phyloP scores from a whole-genome alignment of 2,797 vertebrate species.

The Liparis tanakae region DNA sequence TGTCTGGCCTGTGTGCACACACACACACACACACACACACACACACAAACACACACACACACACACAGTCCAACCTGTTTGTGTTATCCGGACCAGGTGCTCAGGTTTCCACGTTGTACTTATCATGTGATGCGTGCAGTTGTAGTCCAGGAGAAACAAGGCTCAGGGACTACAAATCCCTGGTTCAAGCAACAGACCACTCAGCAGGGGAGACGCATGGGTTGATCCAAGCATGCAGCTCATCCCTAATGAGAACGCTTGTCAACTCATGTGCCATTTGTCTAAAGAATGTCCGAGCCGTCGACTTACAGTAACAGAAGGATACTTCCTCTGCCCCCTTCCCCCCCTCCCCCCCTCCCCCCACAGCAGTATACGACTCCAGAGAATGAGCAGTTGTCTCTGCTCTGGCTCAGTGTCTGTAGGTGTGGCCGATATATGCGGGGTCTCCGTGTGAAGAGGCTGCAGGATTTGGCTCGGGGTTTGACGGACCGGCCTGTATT shows the following conservation, averaged over 20 bases:
- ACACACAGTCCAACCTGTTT: constrained; percentile 6
- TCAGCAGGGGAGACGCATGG: constrained; percentile 3
- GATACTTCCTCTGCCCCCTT: constrained; percentile 15
- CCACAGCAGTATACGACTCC: constrained; percentile 1
- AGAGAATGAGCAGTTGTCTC: constrained; percentile 2
- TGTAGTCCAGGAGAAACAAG: constrained; percentile 49
- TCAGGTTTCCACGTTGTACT: constrained; percentile 47
- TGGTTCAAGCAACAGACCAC: constrained; percentile 37
- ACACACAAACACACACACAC: constrained; percentile 17
- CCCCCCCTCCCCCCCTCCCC: constrained; percentile 3
- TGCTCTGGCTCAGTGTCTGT: constrained; percentile 17
- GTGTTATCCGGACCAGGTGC: constrained; percentile 65
- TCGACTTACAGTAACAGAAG: constrained; percentile 8
- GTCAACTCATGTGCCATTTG: constrained; percentile 9
- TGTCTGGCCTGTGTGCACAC: constrained; percentile 37
- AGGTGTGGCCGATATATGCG: constrained; percentile 26
- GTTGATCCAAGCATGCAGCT: constrained; percentile 23
- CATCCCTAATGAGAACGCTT: constrained; percentile 5
- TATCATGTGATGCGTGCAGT: constrained; percentile 31
- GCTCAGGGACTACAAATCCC: constrained; percentile 54
- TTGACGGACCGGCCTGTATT: constrained; percentile 24
- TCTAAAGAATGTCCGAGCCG: neutral
- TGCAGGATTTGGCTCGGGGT: constrained; percentile 38
- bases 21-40: constrained; percentile 26
- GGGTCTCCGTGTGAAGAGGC: constrained; percentile 31